Conservation (phyloP, 1,140 invertebrate genomes). For the Latrodectus geometricus region DNA sequence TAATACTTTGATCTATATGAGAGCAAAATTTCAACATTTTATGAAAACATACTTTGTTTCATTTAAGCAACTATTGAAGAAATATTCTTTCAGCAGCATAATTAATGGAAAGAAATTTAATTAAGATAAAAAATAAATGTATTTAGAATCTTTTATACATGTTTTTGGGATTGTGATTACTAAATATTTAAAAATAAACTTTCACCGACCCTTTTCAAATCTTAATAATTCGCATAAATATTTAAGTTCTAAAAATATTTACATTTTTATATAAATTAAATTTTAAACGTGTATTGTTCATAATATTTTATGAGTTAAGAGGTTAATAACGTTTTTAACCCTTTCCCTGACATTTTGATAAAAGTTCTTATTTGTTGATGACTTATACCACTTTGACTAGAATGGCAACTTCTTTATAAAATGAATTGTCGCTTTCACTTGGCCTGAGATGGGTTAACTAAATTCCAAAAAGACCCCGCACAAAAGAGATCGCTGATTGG, state of each 20-base stretch:
- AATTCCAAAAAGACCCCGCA: not conserved
- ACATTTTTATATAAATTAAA: not conserved
- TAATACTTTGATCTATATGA: too few species aligned
- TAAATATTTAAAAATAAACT: too few species aligned
- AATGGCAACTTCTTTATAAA: not conserved
- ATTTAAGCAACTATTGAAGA: too few species aligned
- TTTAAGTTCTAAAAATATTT: not conserved
- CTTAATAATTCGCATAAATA: not conserved
- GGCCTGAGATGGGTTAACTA: not conserved
- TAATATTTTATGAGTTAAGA: not conserved
- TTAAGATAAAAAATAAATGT: too few species aligned
- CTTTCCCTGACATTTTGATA: not conserved
- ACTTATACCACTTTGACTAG: not conserved
- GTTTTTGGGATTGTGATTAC: too few species aligned
- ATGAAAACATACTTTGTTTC: too few species aligned
- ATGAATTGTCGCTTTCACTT: slow-evolving; percentile 13
- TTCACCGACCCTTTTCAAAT: too few species aligned
- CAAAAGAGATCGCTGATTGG: slow-evolving; percentile 11
- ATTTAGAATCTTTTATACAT: too few species aligned
- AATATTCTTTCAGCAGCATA: too few species aligned
- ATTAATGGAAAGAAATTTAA: too few species aligned
- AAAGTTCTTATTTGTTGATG: not conserved
- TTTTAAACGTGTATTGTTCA: not conserved
- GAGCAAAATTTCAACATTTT: too few species aligned
- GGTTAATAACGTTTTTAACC: not conserved